Evolutionary conservation across 2,797 vertebrate genomes (phyloP), one percentile per base, ranked within the genome.

Genomic region (Emydoidea blandingii): DNA sequence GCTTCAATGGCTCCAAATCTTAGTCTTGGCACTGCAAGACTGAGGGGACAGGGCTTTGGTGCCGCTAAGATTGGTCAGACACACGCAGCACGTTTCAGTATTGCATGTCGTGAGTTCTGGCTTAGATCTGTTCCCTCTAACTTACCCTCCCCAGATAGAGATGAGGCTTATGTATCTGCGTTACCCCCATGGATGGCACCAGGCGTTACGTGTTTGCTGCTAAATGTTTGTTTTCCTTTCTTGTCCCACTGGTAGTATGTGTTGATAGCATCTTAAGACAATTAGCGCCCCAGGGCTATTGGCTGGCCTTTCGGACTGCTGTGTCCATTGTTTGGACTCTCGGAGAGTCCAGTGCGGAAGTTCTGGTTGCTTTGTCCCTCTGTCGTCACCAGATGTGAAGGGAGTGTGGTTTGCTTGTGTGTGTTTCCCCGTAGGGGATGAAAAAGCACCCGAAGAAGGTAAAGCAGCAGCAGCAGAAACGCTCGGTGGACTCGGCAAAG

Each of bases 341-440:
- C 8, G 15, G 5, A 37, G 34, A 54, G 79, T 3, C 5, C 49
- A 52, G 29, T 8, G 31, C 12, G 62, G 62, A n/a, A 18, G 16
- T n/a, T 34, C 18, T 37, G 65, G 34, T 72, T 11, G 15, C 49
- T n/a, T 15, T 72, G 27, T 4, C 25, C 14, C 23, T 59, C 41
- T 16, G 12, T 44, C 12, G 4, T 23, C 65, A 12, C 19, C 29
- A 14, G 11, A 72, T 3, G 18, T n/a, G 34, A 52, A 54, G n/a
- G 21, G 29, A 82, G 6, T 88, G 12, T 1, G 0, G 37, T 89
- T 49, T 1, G 1, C 49, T 11, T 49, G 54, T 29, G 6, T 89
- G 41, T 8, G 52, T 27, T 80, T 93, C 84, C 95, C 68, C 90
- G 1, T 93, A 97, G 98, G 94, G 50, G 87, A 96, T 0, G 29